Conservation (phyloP, 2,888 invertebrate species). For the Phymatocera aterrima region DNA sequence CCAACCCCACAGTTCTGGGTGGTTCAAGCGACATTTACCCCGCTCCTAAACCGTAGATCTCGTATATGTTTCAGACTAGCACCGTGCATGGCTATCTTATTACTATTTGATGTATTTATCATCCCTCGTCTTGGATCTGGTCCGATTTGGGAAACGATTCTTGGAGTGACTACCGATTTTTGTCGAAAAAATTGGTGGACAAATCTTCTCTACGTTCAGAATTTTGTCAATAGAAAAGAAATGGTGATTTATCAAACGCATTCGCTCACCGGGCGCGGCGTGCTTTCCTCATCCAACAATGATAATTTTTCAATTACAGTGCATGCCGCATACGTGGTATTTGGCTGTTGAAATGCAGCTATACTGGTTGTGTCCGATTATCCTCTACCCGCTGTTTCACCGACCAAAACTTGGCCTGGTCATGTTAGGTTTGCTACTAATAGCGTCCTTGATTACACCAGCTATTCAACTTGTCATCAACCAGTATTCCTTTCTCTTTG, state of each 20-base stretch:
- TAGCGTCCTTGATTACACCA: slow-evolving; percentile 65
- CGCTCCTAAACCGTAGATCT: too few species aligned
- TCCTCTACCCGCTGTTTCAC: slow-evolving; percentile 76
- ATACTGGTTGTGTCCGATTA: slow-evolving; percentile 77
- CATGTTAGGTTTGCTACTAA: slow-evolving; percentile 60
- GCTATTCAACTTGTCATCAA: slow-evolving; percentile 69
- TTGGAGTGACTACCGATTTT: slow-evolving; percentile 55
- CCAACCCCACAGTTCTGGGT: background rate
- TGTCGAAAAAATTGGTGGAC: slow-evolving; percentile 77
- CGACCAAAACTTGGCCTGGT: slow-evolving; percentile 70
- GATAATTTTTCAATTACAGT: slow-evolving; percentile 62
- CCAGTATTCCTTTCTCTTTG: slow-evolving; percentile 68
- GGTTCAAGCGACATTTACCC: too few species aligned
- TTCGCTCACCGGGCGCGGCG: too few species aligned
- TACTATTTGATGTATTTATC: slow-evolving; percentile 76
- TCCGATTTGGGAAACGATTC: slow-evolving; percentile 68
- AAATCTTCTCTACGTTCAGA: slow-evolving; percentile 75
- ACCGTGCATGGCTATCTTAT: slow-evolving; percentile 76
- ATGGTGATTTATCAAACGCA: slow-evolving; percentile 59
- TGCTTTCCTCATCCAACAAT: background rate
- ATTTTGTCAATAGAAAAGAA: slow-evolving; percentile 72
- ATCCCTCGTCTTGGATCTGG: slow-evolving; percentile 76
- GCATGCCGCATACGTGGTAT: slow-evolving; percentile 79
- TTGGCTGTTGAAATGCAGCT: slow-evolving; percentile 79
- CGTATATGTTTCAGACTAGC: slow-evolving; percentile 73